phyloP scores from a whole-genome alignment of 2,113 vertebrate species.

The Puma concolor region DNA sequence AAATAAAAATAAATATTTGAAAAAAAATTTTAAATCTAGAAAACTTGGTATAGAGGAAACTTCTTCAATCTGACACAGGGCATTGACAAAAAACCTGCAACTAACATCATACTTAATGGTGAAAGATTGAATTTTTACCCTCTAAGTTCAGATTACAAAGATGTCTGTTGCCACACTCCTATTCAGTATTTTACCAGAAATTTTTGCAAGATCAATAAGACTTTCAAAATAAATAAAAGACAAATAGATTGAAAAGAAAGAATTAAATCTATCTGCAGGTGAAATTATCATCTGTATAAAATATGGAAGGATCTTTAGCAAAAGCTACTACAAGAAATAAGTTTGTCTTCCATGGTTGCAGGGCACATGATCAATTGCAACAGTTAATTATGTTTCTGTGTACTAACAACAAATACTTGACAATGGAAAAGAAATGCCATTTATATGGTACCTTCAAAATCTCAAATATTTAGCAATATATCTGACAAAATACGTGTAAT shows the following conservation, averaged over 20 bases:
- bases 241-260: neutral
- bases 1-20: too few species aligned
- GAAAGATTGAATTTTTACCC: neutral
- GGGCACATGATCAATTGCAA: neutral
- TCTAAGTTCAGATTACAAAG: neutral
- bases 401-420: neutral
- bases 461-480: neutral
- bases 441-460: neutral
- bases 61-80: neutral
- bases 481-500: neutral
- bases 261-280: neutral
- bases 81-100: neutral
- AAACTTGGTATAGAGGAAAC: neutral
- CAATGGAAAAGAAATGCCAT: neutral
- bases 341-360: neutral
- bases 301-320: neutral
- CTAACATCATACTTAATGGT: neutral
- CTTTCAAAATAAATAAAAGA: neutral
- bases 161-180: neutral
- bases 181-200: neutral
- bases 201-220: neutral
- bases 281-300: neutral
- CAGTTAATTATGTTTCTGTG: neutral
- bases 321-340: neutral
- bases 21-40: too few species aligned